Base-by-base conservation (phyloP, 1,140 invertebrate genomes). In the Diabrotica virgifera region DNA sequence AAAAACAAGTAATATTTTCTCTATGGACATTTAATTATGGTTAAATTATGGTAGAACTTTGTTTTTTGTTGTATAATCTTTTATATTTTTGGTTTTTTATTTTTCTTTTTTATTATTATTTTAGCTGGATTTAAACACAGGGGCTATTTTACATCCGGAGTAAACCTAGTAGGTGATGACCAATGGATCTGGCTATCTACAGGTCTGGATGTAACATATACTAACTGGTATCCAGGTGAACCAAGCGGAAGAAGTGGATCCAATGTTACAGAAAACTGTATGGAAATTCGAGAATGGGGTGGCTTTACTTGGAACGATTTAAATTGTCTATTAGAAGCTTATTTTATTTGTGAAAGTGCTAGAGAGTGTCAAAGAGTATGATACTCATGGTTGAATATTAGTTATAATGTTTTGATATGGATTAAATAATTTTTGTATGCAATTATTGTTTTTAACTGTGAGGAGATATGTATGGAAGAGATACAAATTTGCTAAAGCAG, bases 221-320 rank as follows among this genome's bases (percentile, higher is more conserved):
- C 53, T 9, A 55, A 55, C 53, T 55, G 53, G 53, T 55, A 24
- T 24, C n/a, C n/a, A 5, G 53, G 53, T 24, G 53, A 55, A 36
- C 53, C 53, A 12, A 55, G 10, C 10, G 53, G 53, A 13, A 14
- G 4, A 11, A 14, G 5, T 24, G 1, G 1, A 24, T 24, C 24
- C 4, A 55, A 55, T 55, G 10, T 11, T 5, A 55, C 53, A 55
- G 53, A 55, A 55, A 55, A 55, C 12, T 55, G 53, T 24, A 24
- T 55, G 14, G 53, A 55, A 55, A 24, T 55, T 13, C 14, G 53
- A 55, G 14, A 13, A 11, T 55, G 53, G 53, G 53, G 36, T 24
- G 53, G 13, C n/a, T 55, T 55, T 14, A 24, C 53, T 6, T 55
- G 53, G 53, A 55, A 55, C 9, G 53, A 55, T 36, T 14, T 55